Evolutionary conservation across 2,888 invertebrate species (phyloP), one percentile per base, ranked within the genome.

Genomic region (Iselma pallidipennis): DNA sequence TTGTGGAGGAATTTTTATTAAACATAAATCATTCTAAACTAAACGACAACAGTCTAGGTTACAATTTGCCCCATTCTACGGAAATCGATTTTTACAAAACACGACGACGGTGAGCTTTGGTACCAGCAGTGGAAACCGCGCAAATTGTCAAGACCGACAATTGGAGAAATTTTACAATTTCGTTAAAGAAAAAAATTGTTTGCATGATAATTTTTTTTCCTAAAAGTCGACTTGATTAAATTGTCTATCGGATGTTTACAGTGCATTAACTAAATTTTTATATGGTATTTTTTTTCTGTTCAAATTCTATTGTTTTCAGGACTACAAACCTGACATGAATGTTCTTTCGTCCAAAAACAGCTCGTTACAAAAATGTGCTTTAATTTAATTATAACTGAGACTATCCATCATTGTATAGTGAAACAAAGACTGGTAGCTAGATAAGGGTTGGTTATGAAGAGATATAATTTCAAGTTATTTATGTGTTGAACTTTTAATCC

Each of bases 401-500:
- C 37, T 14, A 37, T 37, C 37, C 37, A 37, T 37, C 37, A 37
- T 16, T 37, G 37, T 16, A 7, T 3, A n/a, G 31, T 33, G 25
- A 6, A 25, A 23, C 50, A 50, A 49, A 49, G 21, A 49, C 0
- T 28, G 25, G 14, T 25, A 9, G 12, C 7, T 19, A 50, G 50
- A 50, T 50, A 50, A 50, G 50, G 50, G 50, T 50, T 50, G 50
- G 50, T n/a, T 29, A 37, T 33, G n/a, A 49, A 49, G 49, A 49
- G 49, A 49, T 23, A 49, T 23, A 49, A 49, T 28, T 50, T 26
- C 4, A n/a, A 23, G 50, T 50, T 50, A 50, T 50, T 50, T 50
- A 50, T 28, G 42, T 14, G 42, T 37, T 37, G 42, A 50, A 50
- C 28, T 50, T 50, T 50, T 50, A 28, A 26, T 19, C n/a, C 7